A percentile compares a stretch with the other conserved stretches of the same genome.
phyloP scores from a whole-genome alignment of 2,888 invertebrate species.

The Eulithis prunata region DNA sequence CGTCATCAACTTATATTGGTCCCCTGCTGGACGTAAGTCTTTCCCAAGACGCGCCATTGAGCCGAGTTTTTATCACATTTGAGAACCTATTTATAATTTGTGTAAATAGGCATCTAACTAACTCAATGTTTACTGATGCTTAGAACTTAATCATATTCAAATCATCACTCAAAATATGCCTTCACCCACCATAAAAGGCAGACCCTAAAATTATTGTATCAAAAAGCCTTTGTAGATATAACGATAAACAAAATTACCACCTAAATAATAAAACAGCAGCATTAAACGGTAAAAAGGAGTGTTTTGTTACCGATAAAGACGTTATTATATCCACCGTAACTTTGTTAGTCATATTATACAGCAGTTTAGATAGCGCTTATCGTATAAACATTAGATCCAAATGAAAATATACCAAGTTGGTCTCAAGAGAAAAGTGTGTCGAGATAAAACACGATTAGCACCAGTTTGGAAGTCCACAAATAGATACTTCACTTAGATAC shows the following conservation, averaged over 20 bases:
- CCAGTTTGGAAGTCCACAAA: constrained; percentile 27
- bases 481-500: constrained; percentile 3
- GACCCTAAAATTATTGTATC: constrained; percentile 24
- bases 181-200: constrained; percentile 29
- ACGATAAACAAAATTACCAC: constrained; percentile 59
- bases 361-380: constrained; percentile 74
- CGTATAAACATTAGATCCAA: constrained; percentile 60
- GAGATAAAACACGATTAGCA: constrained; percentile 68
- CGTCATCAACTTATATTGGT: too few relatives aligned
- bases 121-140: background rate
- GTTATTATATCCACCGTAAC: constrained; percentile 63
- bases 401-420: constrained; percentile 61
- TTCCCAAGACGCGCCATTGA: too few relatives aligned
- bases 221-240: constrained; percentile 42
- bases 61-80: too few relatives aligned
- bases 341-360: constrained; percentile 60
- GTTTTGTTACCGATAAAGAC: constrained; percentile 67
- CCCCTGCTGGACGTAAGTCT: too few relatives aligned
- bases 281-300: constrained; percentile 61
- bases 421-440: constrained; percentile 48
- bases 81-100: too few relatives aligned
- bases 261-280: constrained; percentile 59
- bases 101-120: background rate
- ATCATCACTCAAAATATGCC: constrained; percentile 18
- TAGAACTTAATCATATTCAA: constrained; percentile 21